These are phyloP conservation scores for Apamea monoglypha DNA, from an alignment of 2,888 invertebrate species.

Conservation along the genomic window DNA sequence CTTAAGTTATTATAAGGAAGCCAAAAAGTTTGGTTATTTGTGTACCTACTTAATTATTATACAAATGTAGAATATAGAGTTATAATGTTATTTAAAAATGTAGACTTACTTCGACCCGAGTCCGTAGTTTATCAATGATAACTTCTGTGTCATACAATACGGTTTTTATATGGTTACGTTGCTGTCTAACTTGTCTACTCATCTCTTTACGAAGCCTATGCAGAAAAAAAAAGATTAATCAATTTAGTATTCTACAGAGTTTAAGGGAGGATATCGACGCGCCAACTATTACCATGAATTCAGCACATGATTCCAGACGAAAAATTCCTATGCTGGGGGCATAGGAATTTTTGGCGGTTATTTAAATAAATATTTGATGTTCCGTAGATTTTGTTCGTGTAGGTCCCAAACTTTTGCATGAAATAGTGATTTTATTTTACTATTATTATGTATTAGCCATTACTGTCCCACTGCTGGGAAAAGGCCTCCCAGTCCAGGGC, in stretches of 20 bases:
- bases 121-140: conserved; percentile 73
- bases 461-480: no score
- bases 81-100: neutral
- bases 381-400: no score
- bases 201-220: conserved; percentile 75
- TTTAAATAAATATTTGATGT: neutral
- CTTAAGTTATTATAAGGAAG: neutral
- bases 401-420: no score
- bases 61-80: neutral
- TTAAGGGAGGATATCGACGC: neutral
- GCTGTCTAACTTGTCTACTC: conserved; percentile 78
- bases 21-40: neutral
- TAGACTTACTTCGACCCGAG: conserved; percentile 76
- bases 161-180: conserved; percentile 79
- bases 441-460: no score
- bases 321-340: no score
- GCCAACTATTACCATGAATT: neutral
- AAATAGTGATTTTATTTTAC: no score
- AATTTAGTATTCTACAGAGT: neutral
- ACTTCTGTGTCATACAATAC: conserved; percentile 78
- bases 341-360: neutral
- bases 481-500: no score
- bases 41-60: neutral
- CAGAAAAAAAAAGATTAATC: conserved; percentile 9
- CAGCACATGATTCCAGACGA: neutral